These are phyloP conservation scores for Chironomus striatipennis DNA, from an alignment of 1,140 invertebrate species.

Conservation along the genomic window DNA sequence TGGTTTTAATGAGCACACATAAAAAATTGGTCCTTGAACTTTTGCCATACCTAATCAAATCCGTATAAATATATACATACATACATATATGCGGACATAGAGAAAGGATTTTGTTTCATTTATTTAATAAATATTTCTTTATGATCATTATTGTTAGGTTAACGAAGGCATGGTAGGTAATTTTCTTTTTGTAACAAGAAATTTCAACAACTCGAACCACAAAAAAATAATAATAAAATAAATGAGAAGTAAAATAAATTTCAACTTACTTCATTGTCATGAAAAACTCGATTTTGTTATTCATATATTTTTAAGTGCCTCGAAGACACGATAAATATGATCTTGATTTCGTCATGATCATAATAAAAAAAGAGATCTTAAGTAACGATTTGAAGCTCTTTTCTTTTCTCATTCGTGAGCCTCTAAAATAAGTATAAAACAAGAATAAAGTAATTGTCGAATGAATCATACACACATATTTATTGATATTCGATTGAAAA, in stretches of 20 bases:
- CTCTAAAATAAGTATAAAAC: not conserved
- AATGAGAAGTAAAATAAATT: too few species aligned
- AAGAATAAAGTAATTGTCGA: conserved; percentile 13
- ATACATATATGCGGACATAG: too few species aligned
- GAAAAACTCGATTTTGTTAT: not conserved
- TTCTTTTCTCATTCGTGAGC: not conserved
- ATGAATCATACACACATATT: not conserved
- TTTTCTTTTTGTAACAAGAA: not conserved
- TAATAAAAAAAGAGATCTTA: not conserved
- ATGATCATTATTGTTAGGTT: not conserved
- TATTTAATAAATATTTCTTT: not conserved
- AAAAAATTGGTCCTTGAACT: too few species aligned
- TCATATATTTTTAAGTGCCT: not conserved
- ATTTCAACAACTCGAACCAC: too few species aligned
- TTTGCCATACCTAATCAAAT: too few species aligned
- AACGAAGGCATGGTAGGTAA: not conserved
- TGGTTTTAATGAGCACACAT: too few species aligned
- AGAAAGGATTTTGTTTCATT: not conserved
- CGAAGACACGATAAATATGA: conserved; percentile 1
- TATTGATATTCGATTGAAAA: not conserved
- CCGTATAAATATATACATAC: too few species aligned
- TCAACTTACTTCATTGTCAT: conserved; percentile 12
- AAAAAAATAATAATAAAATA: not conserved
- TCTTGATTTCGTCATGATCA: conserved; percentile 14
- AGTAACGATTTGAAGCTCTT: not conserved